Conservation (phyloP, 2,113 vertebrate genomes). For the Emydura subglobosa region DNA sequence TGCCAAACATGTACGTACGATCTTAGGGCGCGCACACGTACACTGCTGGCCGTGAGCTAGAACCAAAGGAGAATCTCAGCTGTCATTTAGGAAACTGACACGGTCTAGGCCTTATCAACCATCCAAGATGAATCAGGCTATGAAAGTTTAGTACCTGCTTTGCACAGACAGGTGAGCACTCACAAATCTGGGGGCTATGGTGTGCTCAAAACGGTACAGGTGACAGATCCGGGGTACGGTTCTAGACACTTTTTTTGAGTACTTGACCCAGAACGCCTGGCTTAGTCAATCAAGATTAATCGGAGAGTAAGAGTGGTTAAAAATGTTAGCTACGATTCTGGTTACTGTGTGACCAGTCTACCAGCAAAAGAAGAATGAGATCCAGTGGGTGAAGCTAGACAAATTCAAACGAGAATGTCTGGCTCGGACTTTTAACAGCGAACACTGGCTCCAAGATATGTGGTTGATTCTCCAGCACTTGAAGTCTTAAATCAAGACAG, state of each 20-base stretch:
- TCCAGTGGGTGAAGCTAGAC: neutral
- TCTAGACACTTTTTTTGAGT: neutral
- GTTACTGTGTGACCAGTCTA: neutral
- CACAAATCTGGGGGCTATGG: neutral
- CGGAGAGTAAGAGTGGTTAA: neutral
- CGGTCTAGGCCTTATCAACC: neutral
- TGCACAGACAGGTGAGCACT: neutral
- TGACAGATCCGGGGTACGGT: neutral
- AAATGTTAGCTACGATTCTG: neutral
- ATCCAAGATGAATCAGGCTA: neutral
- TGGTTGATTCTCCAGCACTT: neutral
- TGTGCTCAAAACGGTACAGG: neutral
- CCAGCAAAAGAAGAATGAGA: neutral
- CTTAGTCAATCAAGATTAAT: neutral
- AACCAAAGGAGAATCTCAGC: neutral
- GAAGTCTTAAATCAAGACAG: neutral
- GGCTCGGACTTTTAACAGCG: neutral
- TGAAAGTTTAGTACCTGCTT: neutral
- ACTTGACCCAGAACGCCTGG: neutral
- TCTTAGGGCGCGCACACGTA: fast-evolving
- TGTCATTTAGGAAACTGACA: neutral
- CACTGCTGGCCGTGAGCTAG: fast-evolving
- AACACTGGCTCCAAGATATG: too few species aligned
- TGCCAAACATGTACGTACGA: conserved; percentile 86
- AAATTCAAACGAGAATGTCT: neutral